Evolutionary conservation across 2,113 vertebrate species (phyloP), one percentile per base, ranked within the genome.

Genomic region (Spea bombifrons): DNA sequence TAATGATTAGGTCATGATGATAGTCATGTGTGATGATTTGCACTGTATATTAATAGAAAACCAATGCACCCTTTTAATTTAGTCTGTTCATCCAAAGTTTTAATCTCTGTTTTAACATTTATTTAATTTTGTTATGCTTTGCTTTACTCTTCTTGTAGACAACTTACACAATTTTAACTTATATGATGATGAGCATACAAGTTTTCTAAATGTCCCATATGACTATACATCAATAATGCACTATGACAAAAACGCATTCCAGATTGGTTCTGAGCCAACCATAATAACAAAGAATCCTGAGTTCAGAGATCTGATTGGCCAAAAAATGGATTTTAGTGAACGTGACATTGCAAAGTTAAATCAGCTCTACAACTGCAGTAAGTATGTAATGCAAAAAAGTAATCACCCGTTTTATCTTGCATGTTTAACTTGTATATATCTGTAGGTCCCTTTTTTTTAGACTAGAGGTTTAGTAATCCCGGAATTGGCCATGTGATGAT

Each of bases 251-350:
- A 94, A 57, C 0, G 88, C 94, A 1, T 99, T 98, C 79, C 73
- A 59, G 9, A 95, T 93, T 0, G 93, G 89, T 46, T 84, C 83
- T 0, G 86, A 95, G 69, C 90, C 95, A 75, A 98, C 96, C 66
- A 97, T 98, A 0, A 1, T 97, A 80, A 96, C 96, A 45, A 96
- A 89, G 74, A 94, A 96, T 81, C 84, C 92, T 0, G 88, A 91
- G 3, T 99, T 97, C 84, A 88, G 86, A 43, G 88, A 96, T 2
- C 90, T 96, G 50, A 96, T 98, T 17, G 96, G 96, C 10, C 95
- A 98, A 79, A 77, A 93, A 2, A 94, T 97, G 92, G 96, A 98
- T 86, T 96, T 99, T 86, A 98, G 96, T 15, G 92, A 94, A 75
- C 93, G 80, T 3, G 96, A 99, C 73, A 83, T 97, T 76, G 82